Evolutionary conservation across 1,140 invertebrate species (phyloP).

Genomic region (Spodoptera frugiperda): DNA sequence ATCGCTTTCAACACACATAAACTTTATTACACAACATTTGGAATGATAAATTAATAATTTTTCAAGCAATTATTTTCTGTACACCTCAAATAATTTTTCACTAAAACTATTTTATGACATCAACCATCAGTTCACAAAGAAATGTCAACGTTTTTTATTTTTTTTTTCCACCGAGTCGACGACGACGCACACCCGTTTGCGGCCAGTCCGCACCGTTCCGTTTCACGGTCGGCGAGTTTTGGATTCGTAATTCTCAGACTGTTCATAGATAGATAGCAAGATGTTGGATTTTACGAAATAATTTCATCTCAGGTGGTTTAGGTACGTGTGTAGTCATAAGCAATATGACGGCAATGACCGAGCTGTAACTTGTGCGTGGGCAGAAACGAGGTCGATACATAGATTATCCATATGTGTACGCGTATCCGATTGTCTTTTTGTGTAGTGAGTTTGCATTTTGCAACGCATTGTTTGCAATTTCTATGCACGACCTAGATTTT

Average conservation of each 20-base stretch:
- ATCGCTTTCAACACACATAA: slow-evolving; percentile 23
- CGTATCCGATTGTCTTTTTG: slow-evolving; percentile 64
- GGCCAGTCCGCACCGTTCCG: slow-evolving; percentile 76
- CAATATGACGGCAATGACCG: slow-evolving; percentile 74
- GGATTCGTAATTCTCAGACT: slow-evolving; percentile 30
- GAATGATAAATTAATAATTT: slow-evolving; percentile 34
- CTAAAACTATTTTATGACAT: slow-evolving; percentile 62
- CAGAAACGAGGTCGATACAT: slow-evolving; percentile 73
- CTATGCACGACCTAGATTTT: slow-evolving; percentile 53
- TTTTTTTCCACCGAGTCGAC: slow-evolving; percentile 66
- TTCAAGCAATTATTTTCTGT: slow-evolving; percentile 26
- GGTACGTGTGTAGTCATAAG: slow-evolving; percentile 44
- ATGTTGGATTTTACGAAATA: slow-evolving; percentile 39
- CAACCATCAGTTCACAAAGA: slow-evolving; percentile 67
- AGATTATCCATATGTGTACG: slow-evolving; percentile 66
- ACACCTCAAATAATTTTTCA: slow-evolving; percentile 54
- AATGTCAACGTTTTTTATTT: slow-evolving; percentile 74
- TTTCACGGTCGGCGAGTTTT: slow-evolving; percentile 69
- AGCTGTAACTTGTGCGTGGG: slow-evolving; percentile 71
- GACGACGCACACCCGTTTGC: slow-evolving; percentile 56
- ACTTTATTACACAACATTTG: slow-evolving; percentile 33
- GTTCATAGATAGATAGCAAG: neutral
- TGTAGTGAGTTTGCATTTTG: slow-evolving; percentile 72
- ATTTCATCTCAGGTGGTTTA: slow-evolving; percentile 37
- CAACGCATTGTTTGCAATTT: slow-evolving; percentile 69